Evolutionary conservation across 2,797 vertebrate species (phyloP).

Genomic region (Limosa lapponica): DNA sequence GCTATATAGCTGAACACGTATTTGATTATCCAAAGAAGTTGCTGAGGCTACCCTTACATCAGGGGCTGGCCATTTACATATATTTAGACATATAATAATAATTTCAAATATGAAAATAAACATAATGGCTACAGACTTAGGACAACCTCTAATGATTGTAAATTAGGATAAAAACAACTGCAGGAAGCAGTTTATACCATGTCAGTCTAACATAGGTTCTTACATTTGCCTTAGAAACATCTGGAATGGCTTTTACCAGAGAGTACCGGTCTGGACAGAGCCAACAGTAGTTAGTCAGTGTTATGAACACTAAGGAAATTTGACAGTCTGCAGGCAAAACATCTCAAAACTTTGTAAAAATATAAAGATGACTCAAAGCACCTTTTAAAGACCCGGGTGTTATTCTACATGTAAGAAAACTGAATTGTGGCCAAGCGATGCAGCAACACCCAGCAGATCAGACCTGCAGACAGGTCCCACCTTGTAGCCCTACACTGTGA

Average conservation of each 20-base stretch:
- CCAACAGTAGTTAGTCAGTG: neutral
- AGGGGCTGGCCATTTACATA: neutral
- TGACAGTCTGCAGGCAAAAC: neutral
- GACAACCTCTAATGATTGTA: neutral
- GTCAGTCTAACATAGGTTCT: neutral
- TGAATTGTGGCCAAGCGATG: neutral
- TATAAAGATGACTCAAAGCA: rapidly evolving
- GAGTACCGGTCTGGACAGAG: neutral
- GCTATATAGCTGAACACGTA: neutral
- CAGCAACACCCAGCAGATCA: neutral
- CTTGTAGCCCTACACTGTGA: neutral
- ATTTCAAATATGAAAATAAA: neutral
- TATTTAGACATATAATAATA: neutral
- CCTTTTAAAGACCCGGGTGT: neutral
- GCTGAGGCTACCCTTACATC: neutral
- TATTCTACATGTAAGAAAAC: neutral
- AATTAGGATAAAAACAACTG: neutral
- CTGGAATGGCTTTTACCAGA: neutral
- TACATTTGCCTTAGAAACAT: neutral
- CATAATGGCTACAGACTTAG: neutral
- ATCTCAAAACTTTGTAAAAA: neutral
- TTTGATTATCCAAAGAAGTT: neutral
- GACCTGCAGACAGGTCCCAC: neutral
- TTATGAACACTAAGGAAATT: neutral
- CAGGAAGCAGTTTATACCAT: neutral